Evolutionary conservation across 1,140 invertebrate genomes (phyloP).

Genomic region (Tetragnatha versicolor): DNA sequence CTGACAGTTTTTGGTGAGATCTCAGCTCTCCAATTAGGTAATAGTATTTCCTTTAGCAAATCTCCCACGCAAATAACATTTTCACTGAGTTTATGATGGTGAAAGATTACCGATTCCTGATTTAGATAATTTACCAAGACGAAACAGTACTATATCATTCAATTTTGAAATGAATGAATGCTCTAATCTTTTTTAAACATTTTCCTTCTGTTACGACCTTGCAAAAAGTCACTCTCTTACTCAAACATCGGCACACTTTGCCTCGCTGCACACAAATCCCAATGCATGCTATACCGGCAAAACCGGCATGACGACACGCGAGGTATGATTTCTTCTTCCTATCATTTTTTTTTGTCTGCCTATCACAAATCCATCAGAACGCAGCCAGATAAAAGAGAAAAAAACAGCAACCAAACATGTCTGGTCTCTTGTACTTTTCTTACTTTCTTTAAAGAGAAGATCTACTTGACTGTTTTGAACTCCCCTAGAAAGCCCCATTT

Average conservation of each 20-base stretch:
- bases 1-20: no score
- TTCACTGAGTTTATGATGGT: no score
- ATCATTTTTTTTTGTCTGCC: neutral
- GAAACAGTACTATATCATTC: no score
- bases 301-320: neutral
- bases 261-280: neutral
- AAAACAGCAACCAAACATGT: slow-evolving; percentile 15
- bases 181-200: no score
- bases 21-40: no score
- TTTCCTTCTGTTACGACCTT: no score
- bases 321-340: neutral
- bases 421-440: slow-evolving; percentile 55
- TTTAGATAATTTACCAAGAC: no score
- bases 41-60: no score
- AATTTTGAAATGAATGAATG: no score
- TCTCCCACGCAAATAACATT: no score
- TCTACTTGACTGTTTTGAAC: slow-evolving; percentile 56
- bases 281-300: neutral
- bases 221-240: no score
- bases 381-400: neutral
- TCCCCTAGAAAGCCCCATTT: slow-evolving; percentile 54
- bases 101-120: no score
- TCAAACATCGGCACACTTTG: neutral
- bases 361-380: neutral
- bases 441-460: slow-evolving; percentile 49